Evolutionary conservation across 2,888 invertebrate species (phyloP).

Genomic region (Caenorhabditis doughertyi): DNA sequence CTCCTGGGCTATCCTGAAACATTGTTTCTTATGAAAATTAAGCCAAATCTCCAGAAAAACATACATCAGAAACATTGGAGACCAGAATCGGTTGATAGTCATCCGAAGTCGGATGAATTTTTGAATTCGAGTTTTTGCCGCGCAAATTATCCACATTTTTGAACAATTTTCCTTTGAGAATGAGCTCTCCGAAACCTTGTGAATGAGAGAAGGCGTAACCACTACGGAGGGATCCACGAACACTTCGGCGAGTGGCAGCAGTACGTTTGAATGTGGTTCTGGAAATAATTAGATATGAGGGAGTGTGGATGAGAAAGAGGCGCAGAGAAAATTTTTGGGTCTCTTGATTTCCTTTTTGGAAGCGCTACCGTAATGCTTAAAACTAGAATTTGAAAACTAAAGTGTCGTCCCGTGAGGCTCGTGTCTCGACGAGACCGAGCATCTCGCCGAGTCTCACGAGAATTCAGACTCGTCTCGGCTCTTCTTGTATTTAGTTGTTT

Average conservation of each 20-base stretch:
- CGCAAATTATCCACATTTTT: slow-evolving; percentile 74
- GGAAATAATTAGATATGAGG: slow-evolving; percentile 31
- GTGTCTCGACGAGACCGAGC: no score
- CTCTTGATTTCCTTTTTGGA: no score
- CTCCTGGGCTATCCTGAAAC: slow-evolving; percentile 26
- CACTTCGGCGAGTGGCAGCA: slow-evolving; percentile 88
- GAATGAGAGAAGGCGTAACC: slow-evolving; percentile 99
- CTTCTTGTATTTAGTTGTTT: no score
- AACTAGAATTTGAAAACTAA: no score
- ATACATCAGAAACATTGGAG: slow-evolving; percentile 49
- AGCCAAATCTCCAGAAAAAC: no score
- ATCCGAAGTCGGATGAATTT: slow-evolving; percentile 52
- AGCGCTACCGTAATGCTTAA: no score
- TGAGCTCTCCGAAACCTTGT: slow-evolving; percentile 96
- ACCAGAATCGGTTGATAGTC: slow-evolving; percentile 51
- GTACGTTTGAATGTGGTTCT: slow-evolving; percentile 75
- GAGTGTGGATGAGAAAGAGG: no score
- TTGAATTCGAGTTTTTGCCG: slow-evolving; percentile 19
- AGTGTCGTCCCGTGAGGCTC: no score
- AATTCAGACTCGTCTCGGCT: no score
- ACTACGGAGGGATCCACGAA: slow-evolving; percentile 92
- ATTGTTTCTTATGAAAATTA: no score
- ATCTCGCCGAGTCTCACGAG: no score
- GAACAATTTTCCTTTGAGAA: slow-evolving; percentile 86
- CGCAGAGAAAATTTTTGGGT: no score